phyloP scores from a whole-genome alignment of 2,113 vertebrate species.

The Eupsittula cactorum region DNA sequence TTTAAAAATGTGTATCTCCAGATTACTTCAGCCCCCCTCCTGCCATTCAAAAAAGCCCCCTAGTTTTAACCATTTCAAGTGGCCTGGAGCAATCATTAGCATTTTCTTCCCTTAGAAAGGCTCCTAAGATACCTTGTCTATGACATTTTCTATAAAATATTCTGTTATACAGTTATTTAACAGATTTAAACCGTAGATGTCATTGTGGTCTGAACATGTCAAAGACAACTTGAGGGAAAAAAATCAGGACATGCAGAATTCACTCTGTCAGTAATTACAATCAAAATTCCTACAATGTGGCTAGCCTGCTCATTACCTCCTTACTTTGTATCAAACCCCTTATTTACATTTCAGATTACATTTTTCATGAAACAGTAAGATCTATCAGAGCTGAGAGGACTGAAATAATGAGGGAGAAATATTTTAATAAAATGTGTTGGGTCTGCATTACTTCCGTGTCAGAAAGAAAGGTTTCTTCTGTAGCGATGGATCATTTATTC shows the following conservation, averaged over 20 bases:
- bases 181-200: constrained; percentile 83
- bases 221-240: constrained; percentile 78
- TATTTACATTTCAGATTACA: constrained; percentile 99
- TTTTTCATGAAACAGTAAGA: constrained; percentile 86
- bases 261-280: constrained; percentile 90
- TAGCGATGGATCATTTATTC: constrained; percentile 80
- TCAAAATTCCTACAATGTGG: constrained; percentile 76
- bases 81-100: constrained; percentile 60
- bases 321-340: constrained; percentile 86
- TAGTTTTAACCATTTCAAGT: constrained; percentile 19
- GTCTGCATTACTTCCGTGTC: constrained; percentile 79
- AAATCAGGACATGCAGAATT: constrained; percentile 71
- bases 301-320: constrained; percentile 87
- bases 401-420: constrained; percentile 91
- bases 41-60: neutral
- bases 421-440: constrained; percentile 83
- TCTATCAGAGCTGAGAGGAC: constrained; percentile 84
- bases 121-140: constrained; percentile 7
- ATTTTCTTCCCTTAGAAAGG: neutral
- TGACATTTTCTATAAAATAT: constrained; percentile 66
- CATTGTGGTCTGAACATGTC: constrained; percentile 76
- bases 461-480: constrained; percentile 83
- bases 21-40: neutral
- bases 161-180: constrained; percentile 75
- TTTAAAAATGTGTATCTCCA: neutral